Evolutionary conservation across 2,888 invertebrate genomes (phyloP).

Genomic region (Notodromas monacha): DNA sequence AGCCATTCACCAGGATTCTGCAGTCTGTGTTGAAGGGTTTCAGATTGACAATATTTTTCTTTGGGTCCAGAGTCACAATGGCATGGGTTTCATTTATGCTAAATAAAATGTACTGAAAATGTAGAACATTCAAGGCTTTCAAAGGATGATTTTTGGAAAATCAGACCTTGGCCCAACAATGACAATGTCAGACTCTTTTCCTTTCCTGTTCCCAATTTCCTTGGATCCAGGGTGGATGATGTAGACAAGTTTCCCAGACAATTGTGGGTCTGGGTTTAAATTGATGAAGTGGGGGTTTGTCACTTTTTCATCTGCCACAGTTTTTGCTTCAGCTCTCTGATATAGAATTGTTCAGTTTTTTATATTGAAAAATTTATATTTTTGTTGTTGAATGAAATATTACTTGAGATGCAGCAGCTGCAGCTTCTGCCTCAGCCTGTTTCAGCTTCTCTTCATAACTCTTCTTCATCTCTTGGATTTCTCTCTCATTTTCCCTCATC

Average conservation of each 20-base stretch:
- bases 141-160: not conserved
- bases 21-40: slow-evolving; percentile 15
- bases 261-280: slow-evolving; percentile 22
- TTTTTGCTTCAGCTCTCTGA: not conserved
- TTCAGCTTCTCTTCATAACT: slow-evolving; percentile 17
- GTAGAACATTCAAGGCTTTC: not conserved
- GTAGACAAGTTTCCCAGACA: slow-evolving; percentile 21
- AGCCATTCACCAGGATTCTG: slow-evolving; percentile 20
- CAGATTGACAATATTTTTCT: slow-evolving; percentile 13
- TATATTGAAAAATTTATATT: no score
- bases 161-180: slow-evolving; percentile 20
- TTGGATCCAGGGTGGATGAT: slow-evolving; percentile 18
- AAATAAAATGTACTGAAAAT: slow-evolving; percentile 8
- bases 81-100: slow-evolving; percentile 17
- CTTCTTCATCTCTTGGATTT: slow-evolving; percentile 20
- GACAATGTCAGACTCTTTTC: slow-evolving; percentile 16
- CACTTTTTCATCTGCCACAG: slow-evolving; percentile 2
- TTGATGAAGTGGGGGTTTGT: slow-evolving; percentile 21
- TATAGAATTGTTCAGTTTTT: no score
- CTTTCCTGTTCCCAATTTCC: slow-evolving; percentile 16
- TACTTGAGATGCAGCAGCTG: not conserved
- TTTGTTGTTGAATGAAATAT: no score
- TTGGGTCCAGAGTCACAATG: slow-evolving; percentile 11
- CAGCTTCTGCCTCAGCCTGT: slow-evolving; percentile 9
- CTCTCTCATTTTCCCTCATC: slow-evolving; percentile 18